These are phyloP conservation scores for Macropis europaea DNA, from an alignment of 2,888 invertebrate genomes.

Conservation along the genomic window DNA sequence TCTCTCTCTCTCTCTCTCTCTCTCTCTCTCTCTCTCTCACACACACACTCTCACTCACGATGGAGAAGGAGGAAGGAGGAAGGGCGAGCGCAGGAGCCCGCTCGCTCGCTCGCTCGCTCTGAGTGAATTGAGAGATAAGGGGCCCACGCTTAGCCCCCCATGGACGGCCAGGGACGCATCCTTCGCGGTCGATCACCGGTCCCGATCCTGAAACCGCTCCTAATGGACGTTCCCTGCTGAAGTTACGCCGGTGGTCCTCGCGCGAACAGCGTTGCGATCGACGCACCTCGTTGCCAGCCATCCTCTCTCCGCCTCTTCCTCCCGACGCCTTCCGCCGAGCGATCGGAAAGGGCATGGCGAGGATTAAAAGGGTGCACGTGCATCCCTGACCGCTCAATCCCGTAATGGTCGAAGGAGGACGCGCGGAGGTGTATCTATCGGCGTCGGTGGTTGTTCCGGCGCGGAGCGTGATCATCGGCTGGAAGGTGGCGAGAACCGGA, in stretches of 20 bases:
- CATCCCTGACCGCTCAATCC: constrained; percentile 72
- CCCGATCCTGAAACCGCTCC: constrained; percentile 17
- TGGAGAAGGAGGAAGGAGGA: constrained; percentile 33
- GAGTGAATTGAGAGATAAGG: constrained; percentile 78
- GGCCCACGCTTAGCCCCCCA: constrained; percentile 69
- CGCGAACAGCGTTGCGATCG: background rate
- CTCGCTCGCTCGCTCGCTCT: constrained; percentile 59
- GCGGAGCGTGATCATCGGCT: constrained; percentile 71
- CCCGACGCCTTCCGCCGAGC: no score
- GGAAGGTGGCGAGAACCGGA: constrained; percentile 65
- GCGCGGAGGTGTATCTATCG: constrained; percentile 68
- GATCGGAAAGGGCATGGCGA: background rate
- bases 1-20: constrained; percentile 39
- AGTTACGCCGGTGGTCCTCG: constrained; percentile 9
- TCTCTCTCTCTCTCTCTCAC: constrained; percentile 16
- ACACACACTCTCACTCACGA: no score
- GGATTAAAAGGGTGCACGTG: constrained; percentile 16
- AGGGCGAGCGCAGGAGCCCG: constrained; percentile 27
- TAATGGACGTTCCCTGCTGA: constrained; percentile 28
- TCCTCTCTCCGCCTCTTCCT: no score
- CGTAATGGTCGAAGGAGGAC: constrained; percentile 66
- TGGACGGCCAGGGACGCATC: constrained; percentile 64
- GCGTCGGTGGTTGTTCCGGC: constrained; percentile 24
- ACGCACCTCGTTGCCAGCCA: no score
- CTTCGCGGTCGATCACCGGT: constrained; percentile 22